Evolutionary conservation across 2,888 invertebrate genomes (phyloP).

Genomic region (Acanthosepion lycidas): DNA sequence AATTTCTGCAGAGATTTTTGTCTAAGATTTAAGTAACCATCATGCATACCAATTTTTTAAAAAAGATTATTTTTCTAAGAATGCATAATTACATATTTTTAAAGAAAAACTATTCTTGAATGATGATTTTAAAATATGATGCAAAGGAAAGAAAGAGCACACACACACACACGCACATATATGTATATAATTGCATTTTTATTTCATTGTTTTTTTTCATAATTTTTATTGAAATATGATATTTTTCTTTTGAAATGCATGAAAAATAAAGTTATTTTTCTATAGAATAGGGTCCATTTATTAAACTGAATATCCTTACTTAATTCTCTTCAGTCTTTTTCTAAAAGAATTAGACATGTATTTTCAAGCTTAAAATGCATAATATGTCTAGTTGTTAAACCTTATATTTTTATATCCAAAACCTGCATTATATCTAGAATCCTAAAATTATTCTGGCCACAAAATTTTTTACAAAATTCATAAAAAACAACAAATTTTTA

Average conservation of each 20-base stretch:
- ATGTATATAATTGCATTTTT: constrained; percentile 33
- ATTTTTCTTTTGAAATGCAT: not conserved
- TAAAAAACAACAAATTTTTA: not conserved
- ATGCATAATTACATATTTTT: constrained; percentile 23
- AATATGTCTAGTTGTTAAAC: not conserved
- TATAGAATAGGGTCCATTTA: not conserved
- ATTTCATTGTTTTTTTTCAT: not conserved
- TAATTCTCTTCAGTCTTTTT: not conserved
- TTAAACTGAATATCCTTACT: constrained; percentile 7
- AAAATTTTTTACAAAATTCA: not conserved
- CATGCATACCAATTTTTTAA: constrained; percentile 18
- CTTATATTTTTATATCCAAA: not conserved
- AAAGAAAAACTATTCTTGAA: constrained; percentile 24
- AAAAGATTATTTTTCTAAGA: constrained; percentile 33
- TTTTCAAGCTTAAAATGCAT: constrained; percentile 11
- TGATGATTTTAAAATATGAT: constrained; percentile 33
- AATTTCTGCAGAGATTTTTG: not conserved
- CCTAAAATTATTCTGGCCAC: not conserved
- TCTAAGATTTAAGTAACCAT: constrained; percentile 33
- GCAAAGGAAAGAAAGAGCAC: not conserved
- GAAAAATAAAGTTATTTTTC: not conserved
- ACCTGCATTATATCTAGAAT: not conserved
- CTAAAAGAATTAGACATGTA: constrained; percentile 33
- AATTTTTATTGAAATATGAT: not conserved
- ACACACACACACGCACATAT: too few relatives aligned